Conservation (phyloP, 2,888 invertebrate species). For the Trilocha varians region DNA sequence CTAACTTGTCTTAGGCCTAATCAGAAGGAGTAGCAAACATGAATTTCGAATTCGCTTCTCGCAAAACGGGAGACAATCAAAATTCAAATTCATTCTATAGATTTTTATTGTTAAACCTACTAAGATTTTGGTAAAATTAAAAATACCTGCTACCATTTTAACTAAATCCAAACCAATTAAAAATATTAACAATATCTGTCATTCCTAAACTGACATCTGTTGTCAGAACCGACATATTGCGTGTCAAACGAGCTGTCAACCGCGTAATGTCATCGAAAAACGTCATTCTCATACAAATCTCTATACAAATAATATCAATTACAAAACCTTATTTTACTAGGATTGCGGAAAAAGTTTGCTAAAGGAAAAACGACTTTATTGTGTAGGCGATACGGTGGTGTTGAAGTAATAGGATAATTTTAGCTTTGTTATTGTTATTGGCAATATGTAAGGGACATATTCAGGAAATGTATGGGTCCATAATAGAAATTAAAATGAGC, state of each 20-base stretch:
- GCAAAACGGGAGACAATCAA: too few relatives aligned
- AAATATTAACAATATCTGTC: too few relatives aligned
- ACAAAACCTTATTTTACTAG: not conserved
- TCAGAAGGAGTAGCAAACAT: too few relatives aligned
- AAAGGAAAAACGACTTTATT: conserved; percentile 9
- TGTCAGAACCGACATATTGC: conserved; percentile 12
- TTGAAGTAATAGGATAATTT: not conserved
- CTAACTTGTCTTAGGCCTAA: too few relatives aligned
- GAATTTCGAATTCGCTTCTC: too few relatives aligned
- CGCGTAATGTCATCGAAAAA: conserved; percentile 18
- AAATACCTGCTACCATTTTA: too few relatives aligned
- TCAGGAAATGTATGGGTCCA: not conserved
- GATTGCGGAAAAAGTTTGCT: too few relatives aligned
- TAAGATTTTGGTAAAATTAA: too few relatives aligned
- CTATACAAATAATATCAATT: conserved; percentile 19
- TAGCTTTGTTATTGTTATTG: not conserved
- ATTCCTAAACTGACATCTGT: not conserved
- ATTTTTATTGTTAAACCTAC: too few relatives aligned
- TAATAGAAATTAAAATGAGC: too few relatives aligned
- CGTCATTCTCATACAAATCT: conserved; percentile 25
- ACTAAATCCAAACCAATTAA: too few relatives aligned
- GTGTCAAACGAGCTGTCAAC: conserved; percentile 13
- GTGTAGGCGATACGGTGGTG: not conserved
- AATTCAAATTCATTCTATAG: too few relatives aligned
- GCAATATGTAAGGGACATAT: not conserved